Evolutionary conservation across 2,113 vertebrate species (phyloP), one percentile per base, ranked within the genome.

Genomic region (Xyliphius kryptos): DNA sequence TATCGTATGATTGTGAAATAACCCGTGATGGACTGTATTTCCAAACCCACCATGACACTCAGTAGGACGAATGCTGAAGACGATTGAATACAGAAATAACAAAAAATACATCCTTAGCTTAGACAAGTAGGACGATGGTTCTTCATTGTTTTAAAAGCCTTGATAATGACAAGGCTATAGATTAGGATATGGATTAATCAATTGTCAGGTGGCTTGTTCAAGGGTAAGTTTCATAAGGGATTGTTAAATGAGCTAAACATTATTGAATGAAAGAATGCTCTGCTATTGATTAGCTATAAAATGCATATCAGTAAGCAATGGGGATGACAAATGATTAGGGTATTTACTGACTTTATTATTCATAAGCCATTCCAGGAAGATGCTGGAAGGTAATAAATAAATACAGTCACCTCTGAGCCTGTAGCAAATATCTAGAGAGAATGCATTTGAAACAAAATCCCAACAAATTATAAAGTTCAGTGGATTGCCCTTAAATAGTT

Each of bases 281-380:
- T 36, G 32, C 14, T 71, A 71, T 71, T 69, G 69, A 72, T 59
- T 61, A 26, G 49, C 46, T 49, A 55, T 69, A 69, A 63, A 69
- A 72, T 55, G 43, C 66, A 60, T 63, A 76, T 70, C 60, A 70
- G 60, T 46, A 62, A 63, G 36, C 63, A 63, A 38, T n/a, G 56
- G 63, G 59, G 43, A 69, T 54, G 61, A 68, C 21, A 55, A 67
- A 71, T 19, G 57, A 56, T 63, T 38, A 63, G 38, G 15, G 56
- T 55, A 52, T 63, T 66, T 69, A 52, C 17, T 47, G 62, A 51
- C 58, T 72, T 63, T 63, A 69, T 69, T 69, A 72, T 70, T 73
- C 26, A 61, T 67, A 61, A 67, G 41, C 50, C 36, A 56, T 76
- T 76, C 67, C 70, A 64, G 70, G 22, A 75, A 72, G 53, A 55